phyloP scores from a whole-genome alignment of 1,140 invertebrate genomes.

The Coelopa frigida region DNA sequence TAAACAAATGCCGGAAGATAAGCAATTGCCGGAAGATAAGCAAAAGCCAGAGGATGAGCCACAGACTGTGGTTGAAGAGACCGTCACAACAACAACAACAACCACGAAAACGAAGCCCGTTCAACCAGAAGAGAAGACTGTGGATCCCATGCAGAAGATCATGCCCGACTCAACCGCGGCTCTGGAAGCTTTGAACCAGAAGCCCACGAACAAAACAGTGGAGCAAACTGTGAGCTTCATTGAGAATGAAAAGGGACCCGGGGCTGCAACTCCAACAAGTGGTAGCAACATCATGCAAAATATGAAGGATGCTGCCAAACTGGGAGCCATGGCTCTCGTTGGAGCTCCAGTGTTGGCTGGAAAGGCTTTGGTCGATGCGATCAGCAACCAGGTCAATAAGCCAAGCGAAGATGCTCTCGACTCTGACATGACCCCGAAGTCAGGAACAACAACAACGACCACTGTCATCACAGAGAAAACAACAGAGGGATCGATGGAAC shows the following conservation, averaged over 20 bases:
- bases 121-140: too few relatives aligned
- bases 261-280: background rate
- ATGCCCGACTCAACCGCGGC: background rate
- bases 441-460: background rate
- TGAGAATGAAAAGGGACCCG: constrained; percentile 18
- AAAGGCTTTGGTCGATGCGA: constrained; percentile 71
- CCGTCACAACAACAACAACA: constrained; percentile 21
- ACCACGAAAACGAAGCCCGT: too few relatives aligned
- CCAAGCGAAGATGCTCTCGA: background rate
- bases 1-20: too few relatives aligned
- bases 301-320: constrained; percentile 73
- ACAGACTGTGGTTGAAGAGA: constrained; percentile 12
- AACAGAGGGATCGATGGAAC: too few relatives aligned
- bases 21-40: too few relatives aligned
- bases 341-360: constrained; percentile 72
- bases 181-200: background rate
- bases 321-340: constrained; percentile 73
- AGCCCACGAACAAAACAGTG: background rate
- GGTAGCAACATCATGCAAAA: constrained; percentile 39
- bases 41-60: constrained; percentile 20
- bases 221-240: constrained; percentile 23
- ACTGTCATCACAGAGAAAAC: background rate
- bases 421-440: constrained; percentile 2
- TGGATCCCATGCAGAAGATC: too few relatives aligned
- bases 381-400: constrained; percentile 54